Base-by-base conservation (phyloP, 2,888 invertebrate genomes). In the Hydrotaea diabolus region DNA sequence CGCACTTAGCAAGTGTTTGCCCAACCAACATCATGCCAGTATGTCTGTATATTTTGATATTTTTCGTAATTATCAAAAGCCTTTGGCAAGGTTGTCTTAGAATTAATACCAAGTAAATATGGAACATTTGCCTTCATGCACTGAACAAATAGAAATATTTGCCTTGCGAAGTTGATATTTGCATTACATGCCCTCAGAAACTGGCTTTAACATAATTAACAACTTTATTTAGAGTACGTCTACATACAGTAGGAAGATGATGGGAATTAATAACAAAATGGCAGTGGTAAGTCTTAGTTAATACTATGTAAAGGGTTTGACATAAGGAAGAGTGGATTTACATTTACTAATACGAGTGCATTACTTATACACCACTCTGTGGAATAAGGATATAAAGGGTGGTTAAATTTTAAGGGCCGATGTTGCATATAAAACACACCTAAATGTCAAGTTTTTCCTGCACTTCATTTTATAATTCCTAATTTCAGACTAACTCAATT, bases 121-220 rank as follows among this genome's bases (percentile, higher is more conserved):
- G 11, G 13, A 55, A 21, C 55, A 55, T 21, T 55, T 55, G 11
- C 55, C 17, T n/a, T n/a, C 15, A 55, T 19, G 55, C 55, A 49
- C n/a, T n/a, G n/a, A 15, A n/a, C 49, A 49, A 49, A 49, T 49
- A 49, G 49, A 49, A 31, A 36, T 39, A 43, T 66, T 66, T 66
- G 21, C 39, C 66, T 66, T 26, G 19, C 31, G 2, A 4, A 66
- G 21, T 39, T 43, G 17, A 39, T 66, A 66, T 66, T 66, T 66
- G 39, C 43, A 15, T 15, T 31, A 31, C n/a, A 62, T 66, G 66
- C 39, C 43, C 36, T 43, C 66, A 39, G 36, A 66, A 39, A 21
- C 17, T 66, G 66, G 66, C 39, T 66, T 39, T 66, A 66, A 66
- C 66, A 39, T 66, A 66, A 66, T 66, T 66, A 66, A 66, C 43